phyloP scores from a whole-genome alignment of 2,113 vertebrate species.

The Syrmaticus mikado region DNA sequence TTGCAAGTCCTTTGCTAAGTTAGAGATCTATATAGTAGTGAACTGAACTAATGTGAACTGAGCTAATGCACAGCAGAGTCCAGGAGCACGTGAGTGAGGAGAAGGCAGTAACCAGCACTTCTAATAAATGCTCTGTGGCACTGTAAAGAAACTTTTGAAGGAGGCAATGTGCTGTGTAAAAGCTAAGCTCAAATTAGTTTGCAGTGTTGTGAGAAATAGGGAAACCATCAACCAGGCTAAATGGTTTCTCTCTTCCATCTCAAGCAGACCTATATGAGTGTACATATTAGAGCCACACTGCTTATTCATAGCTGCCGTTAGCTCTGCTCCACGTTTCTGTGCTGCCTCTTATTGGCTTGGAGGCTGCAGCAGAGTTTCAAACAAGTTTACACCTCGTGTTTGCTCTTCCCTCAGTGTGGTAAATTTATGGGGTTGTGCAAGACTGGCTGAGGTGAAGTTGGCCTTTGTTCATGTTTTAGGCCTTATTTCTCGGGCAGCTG shows the following conservation, averaged over 20 bases:
- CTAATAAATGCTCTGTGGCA: neutral
- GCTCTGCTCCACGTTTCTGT: neutral
- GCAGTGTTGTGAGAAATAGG: neutral
- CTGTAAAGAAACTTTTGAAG: neutral
- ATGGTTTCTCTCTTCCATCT: neutral
- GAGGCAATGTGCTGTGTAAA: neutral
- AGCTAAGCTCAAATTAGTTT: neutral
- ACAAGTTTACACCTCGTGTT: neutral
- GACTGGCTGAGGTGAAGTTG: fast-evolving
- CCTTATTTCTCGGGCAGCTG: fast-evolving
- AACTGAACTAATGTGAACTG: too few relatives aligned
- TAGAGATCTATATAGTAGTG: neutral
- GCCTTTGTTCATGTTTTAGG: neutral
- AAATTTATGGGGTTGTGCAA: fast-evolving
- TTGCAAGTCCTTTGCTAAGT: neutral
- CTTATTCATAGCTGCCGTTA: neutral
- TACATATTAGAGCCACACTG: neutral
- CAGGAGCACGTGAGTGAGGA: fast-evolving
- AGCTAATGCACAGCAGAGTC: neutral
- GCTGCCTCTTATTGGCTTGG: neutral
- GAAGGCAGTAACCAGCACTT: neutral
- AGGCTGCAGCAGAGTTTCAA: neutral
- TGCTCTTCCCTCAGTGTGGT: neutral
- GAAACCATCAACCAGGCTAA: neutral
- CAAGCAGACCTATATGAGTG: neutral